Evolutionary conservation across 2,797 vertebrate genomes (phyloP).

Genomic region (Anomalospiza imberbis): DNA sequence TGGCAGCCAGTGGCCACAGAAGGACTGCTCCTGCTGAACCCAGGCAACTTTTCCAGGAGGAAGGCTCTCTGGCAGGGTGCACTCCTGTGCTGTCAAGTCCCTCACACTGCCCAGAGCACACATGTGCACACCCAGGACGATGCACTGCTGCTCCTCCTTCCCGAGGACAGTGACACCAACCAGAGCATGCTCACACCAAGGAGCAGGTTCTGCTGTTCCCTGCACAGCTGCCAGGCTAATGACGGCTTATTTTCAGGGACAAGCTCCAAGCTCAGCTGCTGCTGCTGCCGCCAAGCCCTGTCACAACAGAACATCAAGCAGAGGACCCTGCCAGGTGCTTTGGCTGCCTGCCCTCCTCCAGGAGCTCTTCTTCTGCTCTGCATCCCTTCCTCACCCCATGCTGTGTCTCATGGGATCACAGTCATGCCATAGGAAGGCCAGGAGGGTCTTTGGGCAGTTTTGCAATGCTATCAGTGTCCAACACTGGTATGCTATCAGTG

Average conservation of each 20-base stretch:
- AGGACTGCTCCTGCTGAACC: neutral
- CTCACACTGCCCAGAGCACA: neutral
- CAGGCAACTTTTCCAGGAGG: neutral
- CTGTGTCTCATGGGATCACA: neutral
- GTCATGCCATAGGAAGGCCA: neutral
- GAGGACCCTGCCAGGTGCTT: neutral
- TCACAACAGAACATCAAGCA: neutral
- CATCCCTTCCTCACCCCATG: neutral
- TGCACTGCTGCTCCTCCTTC: neutral
- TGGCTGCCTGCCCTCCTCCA: rapidly evolving
- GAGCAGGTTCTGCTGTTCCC: neutral
- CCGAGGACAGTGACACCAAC: neutral
- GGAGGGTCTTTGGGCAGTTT: neutral
- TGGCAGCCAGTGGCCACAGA: neutral
- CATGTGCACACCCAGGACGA: rapidly evolving
- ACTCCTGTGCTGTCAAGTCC: neutral
- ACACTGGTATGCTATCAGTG: no score
- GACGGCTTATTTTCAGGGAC: neutral
- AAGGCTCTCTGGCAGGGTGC: rapidly evolving
- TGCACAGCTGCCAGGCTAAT: neutral
- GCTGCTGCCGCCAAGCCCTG: neutral
- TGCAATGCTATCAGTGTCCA: neutral
- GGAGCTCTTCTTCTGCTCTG: neutral
- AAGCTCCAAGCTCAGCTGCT: neutral
- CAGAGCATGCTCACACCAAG: neutral